phyloP scores from a whole-genome alignment of 2,113 vertebrate genomes.

The Heterochromis multidens region DNA sequence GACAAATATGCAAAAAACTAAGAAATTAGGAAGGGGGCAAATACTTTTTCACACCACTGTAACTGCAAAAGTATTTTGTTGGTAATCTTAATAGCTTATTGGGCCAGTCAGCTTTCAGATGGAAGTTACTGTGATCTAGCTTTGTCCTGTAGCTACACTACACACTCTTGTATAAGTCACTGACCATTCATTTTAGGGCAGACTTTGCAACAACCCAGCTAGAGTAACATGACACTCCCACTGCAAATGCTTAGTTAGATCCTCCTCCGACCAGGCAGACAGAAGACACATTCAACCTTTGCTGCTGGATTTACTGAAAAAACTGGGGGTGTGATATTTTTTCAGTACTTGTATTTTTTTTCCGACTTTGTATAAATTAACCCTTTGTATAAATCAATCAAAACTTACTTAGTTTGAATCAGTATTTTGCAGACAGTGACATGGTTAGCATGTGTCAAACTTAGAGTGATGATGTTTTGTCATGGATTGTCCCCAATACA shows the following conservation, averaged over 20 bases:
- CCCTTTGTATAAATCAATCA: neutral
- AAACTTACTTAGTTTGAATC: neutral
- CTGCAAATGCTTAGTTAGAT: neutral
- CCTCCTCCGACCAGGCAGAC: too few relatives aligned
- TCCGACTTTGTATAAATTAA: rapidly evolving
- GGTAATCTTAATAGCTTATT: neutral
- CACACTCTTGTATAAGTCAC: neutral
- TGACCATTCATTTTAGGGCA: neutral
- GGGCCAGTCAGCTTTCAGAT: neutral
- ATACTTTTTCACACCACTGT: too few relatives aligned
- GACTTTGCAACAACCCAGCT: neutral
- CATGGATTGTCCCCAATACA: neutral
- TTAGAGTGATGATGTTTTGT: neutral
- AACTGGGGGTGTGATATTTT: neutral
- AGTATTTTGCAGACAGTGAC: neutral
- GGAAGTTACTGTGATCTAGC: neutral
- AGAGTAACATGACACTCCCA: too few relatives aligned
- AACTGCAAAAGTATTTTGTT: neutral
- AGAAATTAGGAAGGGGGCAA: too few relatives aligned
- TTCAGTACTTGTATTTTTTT: neutral
- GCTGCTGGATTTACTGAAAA: neutral
- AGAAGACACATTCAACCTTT: neutral
- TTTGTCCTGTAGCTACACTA: neutral
- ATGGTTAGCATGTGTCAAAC: neutral
- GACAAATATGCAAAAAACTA: too few relatives aligned